Percentiles rank a stretch among this genome's conserved stretches.
phyloP scores from a whole-genome alignment of 2,113 vertebrate genomes.

The Anseranas semipalmata region DNA sequence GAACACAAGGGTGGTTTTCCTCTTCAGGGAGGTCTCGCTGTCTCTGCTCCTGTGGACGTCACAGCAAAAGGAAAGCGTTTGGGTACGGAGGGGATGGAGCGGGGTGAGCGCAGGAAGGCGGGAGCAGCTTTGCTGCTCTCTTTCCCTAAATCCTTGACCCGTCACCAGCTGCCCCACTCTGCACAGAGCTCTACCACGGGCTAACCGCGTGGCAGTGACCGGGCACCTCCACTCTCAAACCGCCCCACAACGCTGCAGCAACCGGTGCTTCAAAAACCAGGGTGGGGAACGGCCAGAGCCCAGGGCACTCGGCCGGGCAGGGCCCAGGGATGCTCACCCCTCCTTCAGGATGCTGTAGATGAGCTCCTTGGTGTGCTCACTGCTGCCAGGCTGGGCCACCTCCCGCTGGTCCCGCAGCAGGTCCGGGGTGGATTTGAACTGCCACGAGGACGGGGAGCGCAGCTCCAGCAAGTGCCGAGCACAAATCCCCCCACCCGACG shows the following conservation, averaged over 20 bases:
- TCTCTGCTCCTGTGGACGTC: conserved; percentile 77
- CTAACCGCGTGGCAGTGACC: background rate
- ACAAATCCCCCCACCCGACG: accelerated
- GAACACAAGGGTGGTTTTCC: conserved; percentile 83
- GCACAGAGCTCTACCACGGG: background rate
- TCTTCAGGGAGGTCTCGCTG: conserved; percentile 78
- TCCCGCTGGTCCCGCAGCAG: conserved; percentile 90
- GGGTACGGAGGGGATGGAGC: accelerated
- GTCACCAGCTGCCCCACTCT: background rate
- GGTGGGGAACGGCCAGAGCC: background rate
- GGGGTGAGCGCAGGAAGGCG: background rate
- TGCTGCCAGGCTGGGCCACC: conserved; percentile 73
- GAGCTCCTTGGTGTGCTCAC: conserved; percentile 80
- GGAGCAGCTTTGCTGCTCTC: accelerated
- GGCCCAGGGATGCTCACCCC: conserved; percentile 77
- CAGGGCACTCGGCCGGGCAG: accelerated
- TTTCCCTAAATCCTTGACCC: background rate
- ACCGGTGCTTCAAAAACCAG: accelerated
- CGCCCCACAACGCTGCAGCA: too few species aligned
- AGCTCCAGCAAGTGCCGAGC: background rate
- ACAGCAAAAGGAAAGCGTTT: accelerated
- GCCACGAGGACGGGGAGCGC: background rate
- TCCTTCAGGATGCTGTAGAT: conserved; percentile 87
- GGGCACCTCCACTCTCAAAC: background rate
- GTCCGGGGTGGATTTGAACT: conserved; percentile 91